Conservation (phyloP, 2,113 vertebrate genomes). For the Paraplagusia blochii region DNA sequence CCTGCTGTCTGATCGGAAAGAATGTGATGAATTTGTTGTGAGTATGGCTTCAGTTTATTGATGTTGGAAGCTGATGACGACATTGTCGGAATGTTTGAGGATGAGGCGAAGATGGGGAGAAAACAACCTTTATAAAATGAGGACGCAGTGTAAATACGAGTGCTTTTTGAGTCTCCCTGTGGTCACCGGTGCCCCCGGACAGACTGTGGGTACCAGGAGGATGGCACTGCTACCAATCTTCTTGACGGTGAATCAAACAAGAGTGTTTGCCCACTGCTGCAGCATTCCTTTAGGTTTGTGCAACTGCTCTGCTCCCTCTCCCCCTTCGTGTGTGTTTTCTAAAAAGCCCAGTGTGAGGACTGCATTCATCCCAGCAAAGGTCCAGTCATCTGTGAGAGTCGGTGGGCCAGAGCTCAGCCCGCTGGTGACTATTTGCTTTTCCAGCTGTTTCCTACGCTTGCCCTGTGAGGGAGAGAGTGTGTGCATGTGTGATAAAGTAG, state of each 20-base stretch:
- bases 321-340: conserved; percentile 27
- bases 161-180: conserved; percentile 22
- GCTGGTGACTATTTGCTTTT: conserved; percentile 70
- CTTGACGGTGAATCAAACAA: conserved; percentile 43
- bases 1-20: conserved; percentile 36
- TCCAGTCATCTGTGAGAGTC: conserved; percentile 62
- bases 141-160: conserved; percentile 4
- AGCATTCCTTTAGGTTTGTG: conserved; percentile 56
- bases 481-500: conserved; percentile 14
- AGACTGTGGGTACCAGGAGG: conserved; percentile 26
- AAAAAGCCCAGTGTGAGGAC: conserved; percentile 59
- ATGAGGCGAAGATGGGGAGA: conserved; percentile 1
- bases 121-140: conserved; percentile 4
- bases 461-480: conserved; percentile 49
- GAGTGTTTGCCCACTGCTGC: conserved; percentile 42
- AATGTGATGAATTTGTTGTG: conserved; percentile 38
- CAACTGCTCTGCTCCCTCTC: conserved; percentile 32
- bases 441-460: conserved; percentile 71
- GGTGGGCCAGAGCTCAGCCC: conserved; percentile 46
- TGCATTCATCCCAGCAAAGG: conserved; percentile 65
- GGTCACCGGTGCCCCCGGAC: conserved; percentile 3
- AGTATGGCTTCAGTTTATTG: conserved; percentile 49
- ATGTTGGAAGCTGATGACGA: conserved; percentile 37
- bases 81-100: conserved; percentile 16
- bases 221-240: conserved; percentile 42